A percentile compares a stretch with the other conserved stretches of the same genome.
Evolutionary conservation across 2,888 invertebrate genomes (phyloP).

Genomic region (Merodon equestris): DNA sequence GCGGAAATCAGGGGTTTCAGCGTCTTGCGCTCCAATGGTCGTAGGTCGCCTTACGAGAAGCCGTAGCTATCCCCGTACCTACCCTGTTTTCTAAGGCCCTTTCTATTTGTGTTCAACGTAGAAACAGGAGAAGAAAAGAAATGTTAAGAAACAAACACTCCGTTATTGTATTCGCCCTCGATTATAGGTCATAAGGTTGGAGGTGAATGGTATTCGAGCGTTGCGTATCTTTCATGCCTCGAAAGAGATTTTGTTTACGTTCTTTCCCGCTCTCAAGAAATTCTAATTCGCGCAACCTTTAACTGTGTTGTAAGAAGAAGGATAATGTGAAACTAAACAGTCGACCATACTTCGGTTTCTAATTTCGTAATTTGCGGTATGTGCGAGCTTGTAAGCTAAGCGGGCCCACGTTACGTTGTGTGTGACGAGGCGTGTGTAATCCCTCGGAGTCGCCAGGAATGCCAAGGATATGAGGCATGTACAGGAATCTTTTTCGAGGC

Average conservation of each 20-base stretch:
- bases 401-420: too few species aligned
- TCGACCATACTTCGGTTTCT: constrained; percentile 38
- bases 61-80: constrained; percentile 33
- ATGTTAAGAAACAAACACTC: neutral
- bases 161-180: constrained; percentile 36
- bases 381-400: constrained; percentile 5
- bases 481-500: too few species aligned
- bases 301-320: neutral
- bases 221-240: constrained; percentile 35
- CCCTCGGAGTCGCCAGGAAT: too few species aligned
- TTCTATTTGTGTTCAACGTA: constrained; percentile 37
- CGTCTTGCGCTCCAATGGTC: too few species aligned
- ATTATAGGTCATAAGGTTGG: constrained; percentile 65
- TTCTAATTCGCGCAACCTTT: constrained; percentile 39
- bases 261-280: constrained; percentile 28
- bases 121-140: constrained; percentile 2
- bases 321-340: constrained; percentile 11
- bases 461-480: too few species aligned
- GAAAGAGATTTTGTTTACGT: constrained; percentile 26
- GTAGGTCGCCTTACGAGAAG: constrained; percentile 56
- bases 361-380: constrained; percentile 51
- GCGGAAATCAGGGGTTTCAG: too few species aligned
- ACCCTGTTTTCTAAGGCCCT: constrained; percentile 50
- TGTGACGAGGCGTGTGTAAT: neutral
- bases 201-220: constrained; percentile 29